These are phyloP conservation scores for Anthopleura xanthogrammica DNA, from an alignment of 92 coral and sea anemone species.

Conservation along the genomic window DNA sequence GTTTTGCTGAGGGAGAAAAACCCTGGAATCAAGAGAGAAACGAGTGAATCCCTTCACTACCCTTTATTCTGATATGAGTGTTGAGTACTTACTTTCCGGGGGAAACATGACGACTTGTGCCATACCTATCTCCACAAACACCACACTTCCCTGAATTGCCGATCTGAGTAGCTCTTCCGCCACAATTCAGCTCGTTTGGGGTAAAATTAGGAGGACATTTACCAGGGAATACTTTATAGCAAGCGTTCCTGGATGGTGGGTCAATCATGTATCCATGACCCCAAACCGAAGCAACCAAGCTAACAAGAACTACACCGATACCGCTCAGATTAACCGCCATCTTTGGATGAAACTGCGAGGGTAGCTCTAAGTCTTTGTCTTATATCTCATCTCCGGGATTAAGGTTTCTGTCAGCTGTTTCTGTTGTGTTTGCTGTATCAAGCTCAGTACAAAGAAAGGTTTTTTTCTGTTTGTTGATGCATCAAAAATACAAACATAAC, in stretches of 20 bases:
- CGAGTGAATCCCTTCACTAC: background rate
- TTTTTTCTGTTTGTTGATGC: background rate
- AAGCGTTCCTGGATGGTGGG: slow-evolving; percentile 57
- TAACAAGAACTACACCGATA: background rate
- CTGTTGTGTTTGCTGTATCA: background rate
- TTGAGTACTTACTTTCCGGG: slow-evolving; percentile 48
- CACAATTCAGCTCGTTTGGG: slow-evolving; percentile 48
- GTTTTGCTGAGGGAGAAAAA: too few relatives aligned
- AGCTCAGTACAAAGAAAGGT: background rate
- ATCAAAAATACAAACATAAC: background rate
- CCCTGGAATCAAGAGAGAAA: too few relatives aligned
- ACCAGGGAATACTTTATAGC: slow-evolving; percentile 20
- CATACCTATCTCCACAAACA: slow-evolving; percentile 57
- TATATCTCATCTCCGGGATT: background rate
- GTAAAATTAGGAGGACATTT: slow-evolving; percentile 32
- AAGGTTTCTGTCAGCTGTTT: background rate
- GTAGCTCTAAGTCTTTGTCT: background rate
- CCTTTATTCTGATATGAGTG: background rate
- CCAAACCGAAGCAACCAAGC: slow-evolving; percentile 8
- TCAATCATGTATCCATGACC: slow-evolving; percentile 61
- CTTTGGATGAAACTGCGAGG: background rate
- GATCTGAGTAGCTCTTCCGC: slow-evolving; percentile 45
- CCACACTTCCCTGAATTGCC: slow-evolving; percentile 31
- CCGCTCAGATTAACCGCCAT: slow-evolving; percentile 1
- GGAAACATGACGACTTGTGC: slow-evolving; percentile 26